Evolutionary conservation across 2,888 invertebrate genomes (phyloP).

Genomic region (Allolobophora icterica): DNA sequence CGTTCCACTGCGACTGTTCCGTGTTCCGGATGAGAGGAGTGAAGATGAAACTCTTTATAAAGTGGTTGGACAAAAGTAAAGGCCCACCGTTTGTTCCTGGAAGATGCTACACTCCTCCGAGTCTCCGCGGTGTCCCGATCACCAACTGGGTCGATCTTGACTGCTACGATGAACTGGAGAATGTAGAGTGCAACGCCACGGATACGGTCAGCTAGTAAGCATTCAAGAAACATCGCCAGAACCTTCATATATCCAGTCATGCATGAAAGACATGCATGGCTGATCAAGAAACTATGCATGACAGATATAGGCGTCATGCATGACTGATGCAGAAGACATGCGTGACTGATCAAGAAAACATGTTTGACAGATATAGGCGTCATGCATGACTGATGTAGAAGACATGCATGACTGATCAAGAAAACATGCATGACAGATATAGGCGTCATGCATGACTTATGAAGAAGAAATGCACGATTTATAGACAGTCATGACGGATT

Average conservation of each 20-base stretch:
- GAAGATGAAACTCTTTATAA: slow-evolving; percentile 38
- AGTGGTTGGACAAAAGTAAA: slow-evolving; percentile 43
- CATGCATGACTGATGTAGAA: neutral
- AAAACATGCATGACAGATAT: neutral
- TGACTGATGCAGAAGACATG: too few species aligned
- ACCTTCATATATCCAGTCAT: neutral
- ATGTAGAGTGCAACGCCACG: neutral
- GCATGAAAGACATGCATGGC: neutral
- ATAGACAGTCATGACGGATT: too few species aligned
- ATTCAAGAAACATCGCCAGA: neutral
- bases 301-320: too few species aligned
- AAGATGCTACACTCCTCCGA: slow-evolving; percentile 42
- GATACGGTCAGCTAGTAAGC: neutral
- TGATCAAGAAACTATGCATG: too few species aligned
- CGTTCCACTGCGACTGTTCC: slow-evolving; percentile 47
- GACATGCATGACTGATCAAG: neutral
- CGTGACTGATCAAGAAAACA: too few species aligned
- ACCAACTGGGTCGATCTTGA: slow-evolving; percentile 47
- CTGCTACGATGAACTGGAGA: neutral
- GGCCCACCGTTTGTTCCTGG: slow-evolving; percentile 47
- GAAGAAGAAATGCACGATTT: neutral
- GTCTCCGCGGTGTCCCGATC: slow-evolving; percentile 44
- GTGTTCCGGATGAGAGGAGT: slow-evolving; percentile 46
- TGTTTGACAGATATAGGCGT: too few species aligned
- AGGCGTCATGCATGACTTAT: neutral